Conservation (phyloP, 2,888 invertebrate genomes). For the Cybosia mesomella region DNA sequence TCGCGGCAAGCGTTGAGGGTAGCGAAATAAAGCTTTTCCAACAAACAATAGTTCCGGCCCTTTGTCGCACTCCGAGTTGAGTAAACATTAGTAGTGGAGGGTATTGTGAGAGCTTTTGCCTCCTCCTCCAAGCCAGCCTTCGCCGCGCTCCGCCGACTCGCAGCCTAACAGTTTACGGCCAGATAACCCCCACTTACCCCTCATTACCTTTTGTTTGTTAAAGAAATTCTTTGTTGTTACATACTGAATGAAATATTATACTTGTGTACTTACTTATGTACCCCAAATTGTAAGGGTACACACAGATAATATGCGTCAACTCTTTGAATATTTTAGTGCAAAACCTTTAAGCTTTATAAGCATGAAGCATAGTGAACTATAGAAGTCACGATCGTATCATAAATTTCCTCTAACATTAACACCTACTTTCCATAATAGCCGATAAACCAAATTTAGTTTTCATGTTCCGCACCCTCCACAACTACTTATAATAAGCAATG, state of each 20-base stretch:
- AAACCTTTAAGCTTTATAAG: slow-evolving; percentile 43
- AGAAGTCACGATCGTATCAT: slow-evolving; percentile 82
- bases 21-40: slow-evolving; percentile 86
- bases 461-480: slow-evolving; percentile 84
- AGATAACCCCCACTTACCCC: slow-evolving; percentile 78
- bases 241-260: slow-evolving; percentile 37
- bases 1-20: slow-evolving; percentile 82
- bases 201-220: slow-evolving; percentile 79
- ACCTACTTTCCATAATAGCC: slow-evolving; percentile 87
- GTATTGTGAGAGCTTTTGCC: slow-evolving; percentile 68
- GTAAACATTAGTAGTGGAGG: slow-evolving; percentile 86
- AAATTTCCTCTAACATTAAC: slow-evolving; percentile 85
- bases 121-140: slow-evolving; percentile 45
- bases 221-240: slow-evolving; percentile 65
- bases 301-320: slow-evolving; percentile 9
- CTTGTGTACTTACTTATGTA: slow-evolving; percentile 4
- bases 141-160: slow-evolving; percentile 54
- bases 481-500: slow-evolving; percentile 86
- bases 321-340: slow-evolving; percentile 11
- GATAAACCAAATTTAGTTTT: slow-evolving; percentile 87
- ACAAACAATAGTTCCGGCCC: slow-evolving; percentile 87
- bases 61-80: slow-evolving; percentile 83
- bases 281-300: not conserved
- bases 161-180: slow-evolving; percentile 77
- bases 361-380: slow-evolving; percentile 67